Conservation (phyloP, 1,140 invertebrate genomes). For the Drosophila virilis region DNA sequence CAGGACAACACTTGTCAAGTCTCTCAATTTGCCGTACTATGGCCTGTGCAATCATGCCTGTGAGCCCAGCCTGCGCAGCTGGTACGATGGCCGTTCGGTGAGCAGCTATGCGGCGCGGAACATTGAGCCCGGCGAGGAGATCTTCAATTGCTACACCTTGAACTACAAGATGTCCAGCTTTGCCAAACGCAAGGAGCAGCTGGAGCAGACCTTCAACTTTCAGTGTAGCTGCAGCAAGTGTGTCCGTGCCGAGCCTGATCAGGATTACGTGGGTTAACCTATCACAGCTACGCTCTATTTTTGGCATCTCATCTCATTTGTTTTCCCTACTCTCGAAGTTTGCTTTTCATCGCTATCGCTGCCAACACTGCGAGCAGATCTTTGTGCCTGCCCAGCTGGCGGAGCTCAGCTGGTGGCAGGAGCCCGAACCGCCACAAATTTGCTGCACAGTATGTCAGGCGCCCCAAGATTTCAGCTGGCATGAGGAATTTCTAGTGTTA, state of each 20-base stretch:
- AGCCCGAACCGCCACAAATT: slow-evolving; percentile 1
- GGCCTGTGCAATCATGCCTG: slow-evolving; percentile 75
- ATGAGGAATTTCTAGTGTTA: slow-evolving; percentile 33
- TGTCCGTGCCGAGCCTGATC: slow-evolving; percentile 31
- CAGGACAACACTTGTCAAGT: slow-evolving; percentile 26
- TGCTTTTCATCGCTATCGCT: slow-evolving; percentile 63
- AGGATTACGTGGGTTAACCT: slow-evolving; percentile 57
- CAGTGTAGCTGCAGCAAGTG: slow-evolving; percentile 62
- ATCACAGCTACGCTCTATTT: no score
- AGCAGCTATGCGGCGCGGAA: slow-evolving; percentile 35
- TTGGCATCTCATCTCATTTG: no score
- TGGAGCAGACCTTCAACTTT: slow-evolving; percentile 62
- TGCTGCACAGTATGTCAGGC: slow-evolving; percentile 48
- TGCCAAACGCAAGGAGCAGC: slow-evolving; percentile 18
- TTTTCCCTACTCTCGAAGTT: slow-evolving; percentile 17
- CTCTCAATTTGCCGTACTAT: slow-evolving; percentile 71
- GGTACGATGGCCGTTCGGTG: slow-evolving; percentile 55
- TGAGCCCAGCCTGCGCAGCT: slow-evolving; percentile 42
- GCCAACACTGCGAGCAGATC: slow-evolving; percentile 50
- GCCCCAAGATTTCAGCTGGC: slow-evolving; percentile 48
- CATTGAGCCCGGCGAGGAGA: slow-evolving; percentile 51
- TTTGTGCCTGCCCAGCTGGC: slow-evolving; percentile 37
- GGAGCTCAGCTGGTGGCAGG: slow-evolving; percentile 60
- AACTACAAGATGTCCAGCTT: slow-evolving; percentile 43
- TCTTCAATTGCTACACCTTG: slow-evolving; percentile 71